Percentiles rank a stretch among this genome's conserved stretches.
Evolutionary conservation across 2,113 vertebrate genomes (phyloP).

Genomic region (Hemiprocne comata): DNA sequence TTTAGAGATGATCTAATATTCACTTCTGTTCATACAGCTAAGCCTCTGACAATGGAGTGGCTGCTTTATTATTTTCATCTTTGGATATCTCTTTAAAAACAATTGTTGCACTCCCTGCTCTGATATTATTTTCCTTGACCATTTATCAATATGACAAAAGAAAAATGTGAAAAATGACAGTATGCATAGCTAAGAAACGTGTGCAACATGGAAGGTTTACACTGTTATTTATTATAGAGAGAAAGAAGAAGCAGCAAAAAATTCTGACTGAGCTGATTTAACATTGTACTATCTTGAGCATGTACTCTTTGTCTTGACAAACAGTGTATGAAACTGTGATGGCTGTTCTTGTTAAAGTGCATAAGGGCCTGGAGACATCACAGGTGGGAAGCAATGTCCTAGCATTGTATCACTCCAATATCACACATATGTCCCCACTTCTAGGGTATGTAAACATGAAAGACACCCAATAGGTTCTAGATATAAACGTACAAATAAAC

Average conservation of each 20-base stretch:
- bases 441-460: background rate
- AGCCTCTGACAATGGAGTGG: background rate
- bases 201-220: background rate
- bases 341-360: background rate
- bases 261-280: background rate
- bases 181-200: background rate
- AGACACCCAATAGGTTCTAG: background rate
- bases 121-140: background rate
- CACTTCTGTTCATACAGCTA: background rate
- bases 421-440: background rate
- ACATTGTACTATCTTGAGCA: background rate
- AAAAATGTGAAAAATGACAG: background rate
- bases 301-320: background rate
- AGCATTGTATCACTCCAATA: too few species aligned
- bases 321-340: background rate
- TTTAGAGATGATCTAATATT: background rate
- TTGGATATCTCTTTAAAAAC: background rate
- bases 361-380: background rate
- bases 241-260: background rate
- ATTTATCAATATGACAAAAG: background rate
- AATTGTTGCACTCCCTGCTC: background rate
- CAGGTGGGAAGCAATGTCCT: accelerated
- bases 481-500: background rate
- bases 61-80: background rate
- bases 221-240: background rate